A percentile compares a stretch with the other conserved stretches of the same genome.
phyloP scores from a whole-genome alignment of 1,140 invertebrate species.

The Macrobrachium nipponense region DNA sequence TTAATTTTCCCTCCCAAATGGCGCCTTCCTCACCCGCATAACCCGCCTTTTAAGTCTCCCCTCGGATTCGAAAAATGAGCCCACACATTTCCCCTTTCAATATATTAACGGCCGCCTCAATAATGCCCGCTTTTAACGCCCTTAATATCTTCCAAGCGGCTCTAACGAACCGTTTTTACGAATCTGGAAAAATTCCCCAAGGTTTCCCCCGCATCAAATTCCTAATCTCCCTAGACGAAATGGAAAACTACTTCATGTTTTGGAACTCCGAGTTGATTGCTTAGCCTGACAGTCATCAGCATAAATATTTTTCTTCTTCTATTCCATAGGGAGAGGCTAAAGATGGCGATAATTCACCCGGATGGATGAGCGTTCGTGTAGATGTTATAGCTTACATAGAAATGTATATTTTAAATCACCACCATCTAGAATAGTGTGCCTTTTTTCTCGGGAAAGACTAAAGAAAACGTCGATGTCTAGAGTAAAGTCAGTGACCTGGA shows the following conservation, averaged over 20 bases:
- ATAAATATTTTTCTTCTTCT: constrained; percentile 59
- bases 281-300: constrained; percentile 62
- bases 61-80: constrained; percentile 51
- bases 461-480: background rate
- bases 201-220: constrained; percentile 56
- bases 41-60: constrained; percentile 51
- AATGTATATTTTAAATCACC: background rate
- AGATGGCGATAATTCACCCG: background rate
- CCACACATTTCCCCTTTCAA: constrained; percentile 59
- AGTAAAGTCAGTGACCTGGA: constrained; percentile 45
- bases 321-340: background rate
- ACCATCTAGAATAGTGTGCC: too few relatives aligned
- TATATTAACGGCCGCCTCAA: constrained; percentile 54
- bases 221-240: constrained; percentile 63
- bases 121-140: constrained; percentile 58
- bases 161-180: constrained; percentile 61
- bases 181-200: constrained; percentile 42
- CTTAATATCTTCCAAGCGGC: constrained; percentile 52
- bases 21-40: constrained; percentile 35
- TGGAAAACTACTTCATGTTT: constrained; percentile 64
- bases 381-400: background rate
- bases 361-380: background rate
- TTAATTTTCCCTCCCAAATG: constrained; percentile 47
- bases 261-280: constrained; percentile 59
- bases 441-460: too few relatives aligned